phyloP scores from a whole-genome alignment of 2,888 invertebrate genomes.

The Volucella zonaria region DNA sequence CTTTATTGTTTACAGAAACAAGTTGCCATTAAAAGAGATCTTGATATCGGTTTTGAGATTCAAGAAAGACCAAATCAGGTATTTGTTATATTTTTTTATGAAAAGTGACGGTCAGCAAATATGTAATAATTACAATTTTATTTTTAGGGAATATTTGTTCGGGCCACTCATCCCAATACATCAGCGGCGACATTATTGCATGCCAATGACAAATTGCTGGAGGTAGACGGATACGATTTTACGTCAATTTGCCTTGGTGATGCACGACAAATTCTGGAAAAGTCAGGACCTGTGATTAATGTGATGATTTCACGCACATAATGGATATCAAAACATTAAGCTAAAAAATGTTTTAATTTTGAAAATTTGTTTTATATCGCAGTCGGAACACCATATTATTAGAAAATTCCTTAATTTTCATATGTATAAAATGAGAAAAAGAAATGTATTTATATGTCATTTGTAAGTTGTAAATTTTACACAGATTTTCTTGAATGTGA shows the following conservation, averaged over 20 bases:
- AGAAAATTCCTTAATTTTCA: too few species aligned
- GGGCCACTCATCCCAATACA: slow-evolving; percentile 78
- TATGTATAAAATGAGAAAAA: too few species aligned
- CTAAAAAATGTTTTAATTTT: too few species aligned
- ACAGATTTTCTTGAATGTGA: too few species aligned
- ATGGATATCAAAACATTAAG: slow-evolving; percentile 31
- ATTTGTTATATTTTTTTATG: background rate
- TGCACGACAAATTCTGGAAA: slow-evolving; percentile 79
- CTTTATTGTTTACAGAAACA: slow-evolving; percentile 77
- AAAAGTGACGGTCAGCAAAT: background rate
- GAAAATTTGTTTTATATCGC: too few species aligned
- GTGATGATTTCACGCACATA: slow-evolving; percentile 82
- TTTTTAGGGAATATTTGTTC: slow-evolving; percentile 79
- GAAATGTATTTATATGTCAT: too few species aligned
- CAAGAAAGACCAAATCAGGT: slow-evolving; percentile 79
- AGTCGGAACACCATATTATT: too few species aligned
- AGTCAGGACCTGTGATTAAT: slow-evolving; percentile 79
- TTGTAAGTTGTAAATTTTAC: too few species aligned
- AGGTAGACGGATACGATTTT: slow-evolving; percentile 81
- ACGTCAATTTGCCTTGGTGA: slow-evolving; percentile 79
- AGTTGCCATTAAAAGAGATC: slow-evolving; percentile 79
- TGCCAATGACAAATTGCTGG: slow-evolving; percentile 80
- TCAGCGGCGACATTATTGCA: slow-evolving; percentile 78
- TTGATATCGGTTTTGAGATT: slow-evolving; percentile 79
- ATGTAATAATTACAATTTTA: background rate